Evolutionary conservation across 2,888 invertebrate species (phyloP).

Genomic region (Oscheius sp.): DNA sequence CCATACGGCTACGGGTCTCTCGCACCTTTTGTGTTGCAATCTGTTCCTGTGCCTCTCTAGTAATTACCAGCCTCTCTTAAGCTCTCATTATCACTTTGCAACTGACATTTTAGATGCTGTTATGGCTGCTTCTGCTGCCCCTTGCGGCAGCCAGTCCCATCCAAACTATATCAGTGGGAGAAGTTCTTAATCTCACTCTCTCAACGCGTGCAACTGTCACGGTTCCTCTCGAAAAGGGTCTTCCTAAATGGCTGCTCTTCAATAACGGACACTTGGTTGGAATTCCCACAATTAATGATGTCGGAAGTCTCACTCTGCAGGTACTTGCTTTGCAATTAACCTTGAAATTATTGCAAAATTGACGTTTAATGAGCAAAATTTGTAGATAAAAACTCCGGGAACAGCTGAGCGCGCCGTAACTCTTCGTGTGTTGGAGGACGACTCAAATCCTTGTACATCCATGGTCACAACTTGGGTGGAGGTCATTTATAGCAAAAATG

Average conservation of each 20-base stretch:
- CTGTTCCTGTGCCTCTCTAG: constrained; percentile 15
- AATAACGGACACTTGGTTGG: constrained; percentile 38
- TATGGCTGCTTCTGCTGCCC: constrained; percentile 12
- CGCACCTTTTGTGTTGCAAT: constrained; percentile 26
- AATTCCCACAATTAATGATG: constrained; percentile 71
- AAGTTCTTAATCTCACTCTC: constrained; percentile 23
- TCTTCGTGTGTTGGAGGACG: constrained; percentile 41
- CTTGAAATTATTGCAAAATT: background rate
- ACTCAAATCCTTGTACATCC: constrained; percentile 39
- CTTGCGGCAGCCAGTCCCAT: constrained; percentile 29
- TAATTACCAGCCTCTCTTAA: constrained; percentile 1
- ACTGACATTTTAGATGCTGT: constrained; percentile 12
- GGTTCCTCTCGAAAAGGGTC: constrained; percentile 34
- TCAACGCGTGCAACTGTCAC: constrained; percentile 12
- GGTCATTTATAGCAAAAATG: constrained; percentile 35
- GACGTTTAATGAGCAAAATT: background rate
- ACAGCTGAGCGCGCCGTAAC: background rate
- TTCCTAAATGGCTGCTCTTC: constrained; percentile 70
- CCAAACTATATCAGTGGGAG: constrained; percentile 33
- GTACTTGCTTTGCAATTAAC: constrained; percentile 47
- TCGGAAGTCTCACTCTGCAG: constrained; percentile 77
- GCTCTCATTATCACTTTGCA: constrained; percentile 11
- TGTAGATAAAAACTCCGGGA: constrained; percentile 9
- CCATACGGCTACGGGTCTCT: constrained; percentile 32
- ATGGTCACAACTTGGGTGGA: constrained; percentile 53